These are phyloP conservation scores for Trididemnum miniatum DNA, from an alignment of 23 tunicate genomes.

Conservation along the genomic window DNA sequence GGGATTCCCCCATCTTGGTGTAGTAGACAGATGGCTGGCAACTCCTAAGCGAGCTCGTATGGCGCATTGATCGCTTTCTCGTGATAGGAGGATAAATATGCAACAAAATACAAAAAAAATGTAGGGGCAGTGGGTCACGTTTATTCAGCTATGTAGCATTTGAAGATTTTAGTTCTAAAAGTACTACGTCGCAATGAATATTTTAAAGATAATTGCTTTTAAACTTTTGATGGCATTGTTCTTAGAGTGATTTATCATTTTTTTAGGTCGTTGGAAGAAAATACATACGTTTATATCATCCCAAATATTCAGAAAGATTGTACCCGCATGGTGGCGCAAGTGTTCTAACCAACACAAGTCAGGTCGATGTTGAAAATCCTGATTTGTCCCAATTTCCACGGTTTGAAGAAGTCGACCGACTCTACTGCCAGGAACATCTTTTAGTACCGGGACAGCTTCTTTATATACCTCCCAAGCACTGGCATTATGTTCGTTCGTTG, in stretches of 20 bases:
- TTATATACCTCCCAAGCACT: slow-evolving; percentile 86
- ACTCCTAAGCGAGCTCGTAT: no score
- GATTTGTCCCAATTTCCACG: slow-evolving; percentile 60
- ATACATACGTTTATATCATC: slow-evolving; percentile 63
- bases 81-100: no score
- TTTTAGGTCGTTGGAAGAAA: slow-evolving; percentile 70
- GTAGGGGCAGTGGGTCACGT: no score
- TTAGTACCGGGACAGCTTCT: slow-evolving; percentile 74
- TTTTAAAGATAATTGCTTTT: no score
- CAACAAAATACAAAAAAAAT: no score
- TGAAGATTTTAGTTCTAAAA: no score
- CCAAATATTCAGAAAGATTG: slow-evolving; percentile 27
- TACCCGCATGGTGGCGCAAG: slow-evolving; percentile 56
- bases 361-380: slow-evolving; percentile 88
- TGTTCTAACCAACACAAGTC: slow-evolving; percentile 70
- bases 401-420: slow-evolving; percentile 53
- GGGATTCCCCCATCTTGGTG: no score
- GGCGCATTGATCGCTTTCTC: no score
- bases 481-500: slow-evolving; percentile 91
- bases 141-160: no score
- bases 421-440: slow-evolving; percentile 48
- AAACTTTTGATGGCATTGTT: background rate
- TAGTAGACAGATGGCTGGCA: no score
- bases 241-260: background rate
- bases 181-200: no score